phyloP scores from a whole-genome alignment of 2,888 invertebrate genomes.

The Mesoligia furuncula region DNA sequence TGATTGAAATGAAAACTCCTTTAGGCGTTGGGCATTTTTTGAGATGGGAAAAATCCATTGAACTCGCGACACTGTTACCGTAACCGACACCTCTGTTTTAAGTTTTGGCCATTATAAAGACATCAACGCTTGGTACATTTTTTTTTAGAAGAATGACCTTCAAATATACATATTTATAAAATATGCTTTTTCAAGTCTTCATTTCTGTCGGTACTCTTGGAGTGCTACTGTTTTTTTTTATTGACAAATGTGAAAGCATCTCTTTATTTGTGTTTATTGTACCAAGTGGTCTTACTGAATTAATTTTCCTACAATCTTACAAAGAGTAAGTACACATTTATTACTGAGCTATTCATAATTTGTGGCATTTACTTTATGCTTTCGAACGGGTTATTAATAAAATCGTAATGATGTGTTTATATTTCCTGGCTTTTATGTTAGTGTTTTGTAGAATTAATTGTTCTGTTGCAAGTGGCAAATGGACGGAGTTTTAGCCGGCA shows the following conservation, averaged over 20 bases:
- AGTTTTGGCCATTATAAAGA: too few species aligned
- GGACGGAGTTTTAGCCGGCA: slow-evolving; percentile 5
- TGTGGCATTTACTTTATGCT: slow-evolving; percentile 62
- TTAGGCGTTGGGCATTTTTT: too few species aligned
- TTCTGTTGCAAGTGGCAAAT: slow-evolving; percentile 29
- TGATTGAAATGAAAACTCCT: too few species aligned
- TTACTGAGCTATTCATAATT: slow-evolving; percentile 58
- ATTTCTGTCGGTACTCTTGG: too few species aligned
- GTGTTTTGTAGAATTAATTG: slow-evolving; percentile 48
- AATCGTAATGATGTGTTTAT: slow-evolving; percentile 65
- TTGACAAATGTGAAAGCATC: not conserved
- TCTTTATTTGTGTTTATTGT: not conserved
- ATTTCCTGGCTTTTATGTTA: slow-evolving; percentile 60
- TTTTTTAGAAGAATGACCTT: too few species aligned
- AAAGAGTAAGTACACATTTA: slow-evolving; percentile 51
- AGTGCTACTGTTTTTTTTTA: too few species aligned
- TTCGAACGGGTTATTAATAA: slow-evolving; percentile 62
- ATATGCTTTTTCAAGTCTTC: too few species aligned
- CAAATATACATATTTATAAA: too few species aligned
- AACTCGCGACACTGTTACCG: too few species aligned
- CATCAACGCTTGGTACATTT: too few species aligned
- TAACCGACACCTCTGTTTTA: too few species aligned
- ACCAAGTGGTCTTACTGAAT: slow-evolving; percentile 28
- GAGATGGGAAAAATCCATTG: too few species aligned
- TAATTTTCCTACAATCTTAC: not conserved